Evolutionary conservation across 2,113 vertebrate species (phyloP).

Genomic region (Pterophyllum scalare): DNA sequence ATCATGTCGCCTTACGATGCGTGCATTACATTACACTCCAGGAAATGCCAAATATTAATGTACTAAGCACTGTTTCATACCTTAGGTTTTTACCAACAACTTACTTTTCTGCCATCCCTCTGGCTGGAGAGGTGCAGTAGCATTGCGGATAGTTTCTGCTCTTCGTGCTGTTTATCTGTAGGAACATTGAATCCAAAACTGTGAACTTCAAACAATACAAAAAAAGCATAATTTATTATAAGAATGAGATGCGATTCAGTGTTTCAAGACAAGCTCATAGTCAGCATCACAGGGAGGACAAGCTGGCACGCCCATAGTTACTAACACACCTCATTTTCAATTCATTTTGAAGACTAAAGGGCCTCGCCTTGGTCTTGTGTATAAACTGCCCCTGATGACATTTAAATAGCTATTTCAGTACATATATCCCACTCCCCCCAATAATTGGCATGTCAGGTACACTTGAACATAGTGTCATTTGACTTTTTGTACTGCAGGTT

Average conservation of each 20-base stretch:
- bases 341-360: conserved; percentile 51
- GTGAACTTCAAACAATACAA: conserved; percentile 51
- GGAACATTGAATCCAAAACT: conserved; percentile 70
- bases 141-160: conserved; percentile 64
- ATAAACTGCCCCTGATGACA: conserved; percentile 70
- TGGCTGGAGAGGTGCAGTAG: conserved; percentile 66
- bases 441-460: conserved; percentile 78
- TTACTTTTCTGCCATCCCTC: conserved; percentile 55
- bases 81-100: conserved; percentile 60
- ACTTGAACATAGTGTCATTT: conserved; percentile 77
- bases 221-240: conserved; percentile 33
- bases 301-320: conserved; percentile 56
- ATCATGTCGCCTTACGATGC: conserved; percentile 74
- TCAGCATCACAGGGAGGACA: conserved; percentile 60
- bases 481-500: conserved; percentile 82
- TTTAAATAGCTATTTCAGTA: conserved; percentile 64
- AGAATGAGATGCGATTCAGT: conserved; percentile 44
- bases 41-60: conserved; percentile 74
- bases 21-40: conserved; percentile 72
- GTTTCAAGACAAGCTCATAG: conserved; percentile 39
- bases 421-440: conserved; percentile 36
- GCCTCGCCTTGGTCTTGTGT: conserved; percentile 46
- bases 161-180: conserved; percentile 56
- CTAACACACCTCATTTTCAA: conserved; percentile 56
- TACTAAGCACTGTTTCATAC: conserved; percentile 76